phyloP scores from a whole-genome alignment of 2,888 invertebrate species.

The Dynastes maya region DNA sequence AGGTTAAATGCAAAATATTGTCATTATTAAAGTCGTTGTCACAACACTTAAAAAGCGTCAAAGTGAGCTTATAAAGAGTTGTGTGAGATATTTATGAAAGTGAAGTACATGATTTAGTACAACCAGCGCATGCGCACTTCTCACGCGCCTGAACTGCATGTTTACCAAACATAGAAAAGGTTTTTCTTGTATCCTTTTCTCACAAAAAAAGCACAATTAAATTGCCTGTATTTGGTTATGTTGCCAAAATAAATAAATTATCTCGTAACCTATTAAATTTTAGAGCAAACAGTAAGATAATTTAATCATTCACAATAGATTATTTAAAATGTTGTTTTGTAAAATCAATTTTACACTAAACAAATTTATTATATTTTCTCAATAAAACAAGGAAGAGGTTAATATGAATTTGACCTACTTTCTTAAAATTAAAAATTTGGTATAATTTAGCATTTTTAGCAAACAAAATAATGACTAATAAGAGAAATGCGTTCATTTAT shows the following conservation, averaged over 20 bases:
- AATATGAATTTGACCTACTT: slow-evolving; percentile 3
- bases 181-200: no score
- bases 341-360: background rate
- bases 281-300: no score
- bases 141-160: no score
- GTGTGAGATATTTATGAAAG: background rate
- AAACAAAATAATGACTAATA: background rate
- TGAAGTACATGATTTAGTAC: background rate
- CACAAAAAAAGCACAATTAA: no score
- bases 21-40: no score
- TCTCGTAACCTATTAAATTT: background rate
- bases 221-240: no score
- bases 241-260: background rate
- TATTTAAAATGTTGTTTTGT: background rate
- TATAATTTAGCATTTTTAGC: background rate
- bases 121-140: no score
- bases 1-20: no score
- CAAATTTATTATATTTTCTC: slow-evolving; percentile 39
- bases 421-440: background rate
- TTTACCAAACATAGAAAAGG: background rate
- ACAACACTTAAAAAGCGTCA: no score
- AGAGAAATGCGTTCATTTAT: no score
- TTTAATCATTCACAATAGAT: background rate
- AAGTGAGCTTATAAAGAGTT: no score
- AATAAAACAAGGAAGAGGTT: background rate